Conservation (phyloP, 2,797 vertebrate genomes). For the Phoeniculus purpureus region DNA sequence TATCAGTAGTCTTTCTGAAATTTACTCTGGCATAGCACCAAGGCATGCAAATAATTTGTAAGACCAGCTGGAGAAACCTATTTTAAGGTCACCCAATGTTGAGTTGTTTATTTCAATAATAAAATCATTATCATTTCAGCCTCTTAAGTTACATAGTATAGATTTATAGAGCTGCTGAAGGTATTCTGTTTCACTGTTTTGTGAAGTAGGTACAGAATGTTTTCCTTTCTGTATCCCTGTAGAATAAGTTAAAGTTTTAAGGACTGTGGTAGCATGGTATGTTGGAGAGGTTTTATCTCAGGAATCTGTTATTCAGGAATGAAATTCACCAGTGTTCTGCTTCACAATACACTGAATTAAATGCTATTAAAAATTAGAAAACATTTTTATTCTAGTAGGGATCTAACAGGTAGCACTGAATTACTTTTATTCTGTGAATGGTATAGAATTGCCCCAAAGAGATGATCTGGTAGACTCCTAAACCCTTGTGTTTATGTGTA, state of each 20-base stretch:
- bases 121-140: background rate
- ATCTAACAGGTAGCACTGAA: background rate
- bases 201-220: background rate
- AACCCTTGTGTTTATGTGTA: background rate
- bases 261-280: background rate
- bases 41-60: background rate
- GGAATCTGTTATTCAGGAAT: background rate
- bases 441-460: background rate
- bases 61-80: background rate
- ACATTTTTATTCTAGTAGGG: background rate
- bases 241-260: background rate
- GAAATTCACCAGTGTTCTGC: background rate
- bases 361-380: background rate
- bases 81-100: background rate
- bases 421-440: background rate
- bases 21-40: background rate
- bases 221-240: background rate
- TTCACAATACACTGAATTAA: background rate
- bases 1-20: background rate
- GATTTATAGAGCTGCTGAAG: background rate
- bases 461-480: background rate
- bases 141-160: background rate
- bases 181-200: background rate
- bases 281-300: background rate
- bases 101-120: background rate